Evolutionary conservation across 1,140 invertebrate genomes (phyloP).

Genomic region (Listronotus bonariensis): DNA sequence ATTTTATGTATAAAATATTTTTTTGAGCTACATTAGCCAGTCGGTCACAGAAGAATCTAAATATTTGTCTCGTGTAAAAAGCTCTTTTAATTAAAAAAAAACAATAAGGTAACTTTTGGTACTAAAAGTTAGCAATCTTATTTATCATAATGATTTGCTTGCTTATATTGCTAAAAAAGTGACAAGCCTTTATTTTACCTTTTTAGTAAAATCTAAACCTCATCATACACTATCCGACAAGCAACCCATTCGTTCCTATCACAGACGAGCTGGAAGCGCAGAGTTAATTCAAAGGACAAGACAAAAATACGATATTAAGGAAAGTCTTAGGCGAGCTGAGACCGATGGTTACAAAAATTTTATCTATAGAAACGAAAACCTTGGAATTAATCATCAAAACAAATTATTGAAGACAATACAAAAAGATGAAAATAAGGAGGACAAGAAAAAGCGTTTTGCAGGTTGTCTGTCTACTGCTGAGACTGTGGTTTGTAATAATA

Average conservation of each 20-base stretch:
- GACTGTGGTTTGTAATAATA: conserved; percentile 32
- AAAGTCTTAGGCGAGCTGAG: conserved; percentile 44
- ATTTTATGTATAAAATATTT: too few species aligned
- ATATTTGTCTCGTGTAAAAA: too few species aligned
- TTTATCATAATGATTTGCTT: too few species aligned
- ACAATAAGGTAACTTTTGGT: background rate
- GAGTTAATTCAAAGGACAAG: conserved; percentile 38
- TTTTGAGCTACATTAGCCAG: too few species aligned
- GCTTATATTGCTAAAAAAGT: too few species aligned
- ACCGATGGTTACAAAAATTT: conserved; percentile 45
- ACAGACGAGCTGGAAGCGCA: conserved; percentile 36
- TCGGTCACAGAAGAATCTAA: too few species aligned
- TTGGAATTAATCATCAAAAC: background rate
- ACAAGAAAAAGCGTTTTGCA: conserved; percentile 16
- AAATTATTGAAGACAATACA: background rate
- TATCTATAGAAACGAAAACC: conserved; percentile 10
- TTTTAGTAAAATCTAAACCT: conserved; percentile 20
- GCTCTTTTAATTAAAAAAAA: too few species aligned
- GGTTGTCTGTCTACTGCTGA: conserved; percentile 26
- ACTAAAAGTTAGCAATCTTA: too few species aligned
- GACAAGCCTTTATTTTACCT: too few species aligned
- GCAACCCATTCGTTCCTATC: conserved; percentile 1
- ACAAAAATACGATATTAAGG: conserved; percentile 40
- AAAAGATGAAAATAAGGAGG: background rate
- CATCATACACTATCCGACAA: conserved; percentile 5